phyloP scores from a whole-genome alignment of 2,797 vertebrate species.

The Melanogrammus aeglefinus region DNA sequence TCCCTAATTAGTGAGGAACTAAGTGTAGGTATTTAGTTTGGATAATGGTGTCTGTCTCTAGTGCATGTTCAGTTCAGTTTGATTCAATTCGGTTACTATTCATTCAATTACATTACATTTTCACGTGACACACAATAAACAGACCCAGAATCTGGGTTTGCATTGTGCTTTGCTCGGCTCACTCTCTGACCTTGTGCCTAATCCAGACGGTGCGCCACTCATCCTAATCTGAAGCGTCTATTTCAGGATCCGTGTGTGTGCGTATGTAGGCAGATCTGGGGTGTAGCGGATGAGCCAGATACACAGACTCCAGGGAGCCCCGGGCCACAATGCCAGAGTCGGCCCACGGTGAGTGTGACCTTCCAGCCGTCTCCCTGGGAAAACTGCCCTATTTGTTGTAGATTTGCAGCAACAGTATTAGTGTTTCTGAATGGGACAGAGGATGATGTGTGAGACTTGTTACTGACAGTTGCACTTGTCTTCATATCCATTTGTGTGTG shows the following conservation, averaged over 20 bases:
- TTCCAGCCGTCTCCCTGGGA: slow-evolving; percentile 13
- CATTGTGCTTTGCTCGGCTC: not conserved
- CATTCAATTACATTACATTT: not conserved
- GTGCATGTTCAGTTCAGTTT: not conserved
- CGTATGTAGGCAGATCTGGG: slow-evolving; percentile 64
- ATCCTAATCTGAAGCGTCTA: slow-evolving; percentile 72
- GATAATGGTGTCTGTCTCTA: not conserved
- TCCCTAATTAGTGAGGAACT: slow-evolving; percentile 1
- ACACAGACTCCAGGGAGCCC: slow-evolving; percentile 72
- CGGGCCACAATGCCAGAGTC: slow-evolving; percentile 83
- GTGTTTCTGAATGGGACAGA: not conserved
- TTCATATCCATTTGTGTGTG: not conserved
- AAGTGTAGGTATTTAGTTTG: not conserved
- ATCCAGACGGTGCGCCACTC: slow-evolving; percentile 61
- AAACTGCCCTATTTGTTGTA: slow-evolving; percentile 5
- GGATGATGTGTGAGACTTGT: not conserved
- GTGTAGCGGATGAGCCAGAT: slow-evolving; percentile 61
- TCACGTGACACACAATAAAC: not conserved
- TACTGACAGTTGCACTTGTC: not conserved
- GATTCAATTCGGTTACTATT: not conserved
- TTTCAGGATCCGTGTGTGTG: slow-evolving; percentile 79
- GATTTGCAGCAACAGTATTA: not conserved
- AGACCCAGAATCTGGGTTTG: not conserved
- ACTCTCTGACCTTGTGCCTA: slow-evolving; percentile 38
- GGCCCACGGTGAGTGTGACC: slow-evolving; percentile 72